Percentiles rank a stretch among this genome's conserved stretches.
Conservation (phyloP, 2,113 vertebrate genomes). For the Alethe diademata region DNA sequence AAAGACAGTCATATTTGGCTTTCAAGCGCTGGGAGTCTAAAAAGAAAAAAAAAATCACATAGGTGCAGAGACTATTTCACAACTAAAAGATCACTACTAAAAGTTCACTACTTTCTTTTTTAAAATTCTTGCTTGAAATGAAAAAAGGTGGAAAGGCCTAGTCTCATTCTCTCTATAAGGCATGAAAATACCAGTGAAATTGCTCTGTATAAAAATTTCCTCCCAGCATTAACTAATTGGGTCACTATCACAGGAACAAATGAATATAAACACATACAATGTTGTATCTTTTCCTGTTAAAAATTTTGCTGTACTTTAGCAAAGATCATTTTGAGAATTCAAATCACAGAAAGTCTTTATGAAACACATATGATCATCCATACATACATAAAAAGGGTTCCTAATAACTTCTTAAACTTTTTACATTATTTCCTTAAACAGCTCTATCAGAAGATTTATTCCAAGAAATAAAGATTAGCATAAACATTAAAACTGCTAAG, state of each 20-base stretch:
- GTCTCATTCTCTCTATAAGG: background rate
- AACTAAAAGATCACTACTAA: background rate
- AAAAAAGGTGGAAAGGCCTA: background rate
- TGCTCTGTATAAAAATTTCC: fast-evolving
- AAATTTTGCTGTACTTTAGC: background rate
- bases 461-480: background rate
- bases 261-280: background rate
- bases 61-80: background rate
- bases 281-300: background rate
- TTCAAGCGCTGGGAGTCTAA: background rate
- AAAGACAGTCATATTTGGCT: background rate
- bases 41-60: background rate
- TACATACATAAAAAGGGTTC: background rate
- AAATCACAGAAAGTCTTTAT: background rate
- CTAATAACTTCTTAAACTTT: background rate
- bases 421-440: background rate
- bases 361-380: background rate
- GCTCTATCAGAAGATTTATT: background rate
- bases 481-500: background rate
- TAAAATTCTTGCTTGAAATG: background rate
- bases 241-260: background rate
- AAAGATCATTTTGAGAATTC: background rate
- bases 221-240: background rate
- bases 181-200: background rate
- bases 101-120: background rate